Evolutionary conservation across 2,888 invertebrate species (phyloP).

Genomic region (Drosophila falleni): DNA sequence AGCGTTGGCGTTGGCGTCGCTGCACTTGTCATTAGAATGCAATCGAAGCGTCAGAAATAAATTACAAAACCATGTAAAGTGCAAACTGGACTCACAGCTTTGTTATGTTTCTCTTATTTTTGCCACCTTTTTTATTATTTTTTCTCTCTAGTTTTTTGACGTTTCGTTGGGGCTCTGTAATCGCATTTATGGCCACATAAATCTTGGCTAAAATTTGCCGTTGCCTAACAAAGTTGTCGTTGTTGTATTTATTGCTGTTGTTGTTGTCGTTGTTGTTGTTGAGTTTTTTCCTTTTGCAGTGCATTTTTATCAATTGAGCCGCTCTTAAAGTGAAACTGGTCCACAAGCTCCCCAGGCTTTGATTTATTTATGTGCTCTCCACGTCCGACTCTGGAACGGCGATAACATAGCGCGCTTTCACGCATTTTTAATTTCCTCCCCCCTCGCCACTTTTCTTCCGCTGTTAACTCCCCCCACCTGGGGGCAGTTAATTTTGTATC

Average conservation of each 20-base stretch:
- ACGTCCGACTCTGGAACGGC: constrained; percentile 43
- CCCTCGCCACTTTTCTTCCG: background rate
- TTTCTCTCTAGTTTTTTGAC: constrained; percentile 51
- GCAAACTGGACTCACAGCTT: constrained; percentile 67
- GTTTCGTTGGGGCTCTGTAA: constrained; percentile 70
- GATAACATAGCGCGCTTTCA: constrained; percentile 77
- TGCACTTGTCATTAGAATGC: constrained; percentile 79
- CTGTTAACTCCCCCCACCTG: background rate
- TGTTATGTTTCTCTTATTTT: constrained; percentile 35
- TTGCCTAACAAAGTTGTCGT: constrained; percentile 74
- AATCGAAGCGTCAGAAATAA: constrained; percentile 81
- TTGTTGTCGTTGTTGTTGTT: constrained; percentile 8
- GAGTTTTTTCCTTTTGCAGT: background rate
- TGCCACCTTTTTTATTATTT: constrained; percentile 21
- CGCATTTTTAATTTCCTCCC: constrained; percentile 67
- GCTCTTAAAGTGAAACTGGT: constrained; percentile 67
- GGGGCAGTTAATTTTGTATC: constrained; percentile 25
- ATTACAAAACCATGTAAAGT: constrained; percentile 83
- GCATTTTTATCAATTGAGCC: constrained; percentile 55
- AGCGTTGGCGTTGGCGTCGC: constrained; percentile 19
- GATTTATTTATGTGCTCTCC: constrained; percentile 76
- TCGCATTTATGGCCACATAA: constrained; percentile 83
- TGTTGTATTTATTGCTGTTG: constrained; percentile 43
- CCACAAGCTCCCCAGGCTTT: constrained; percentile 60
- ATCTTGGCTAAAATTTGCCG: constrained; percentile 75